phyloP scores from a whole-genome alignment of 2,888 invertebrate genomes.

The Gortyna flavago region DNA sequence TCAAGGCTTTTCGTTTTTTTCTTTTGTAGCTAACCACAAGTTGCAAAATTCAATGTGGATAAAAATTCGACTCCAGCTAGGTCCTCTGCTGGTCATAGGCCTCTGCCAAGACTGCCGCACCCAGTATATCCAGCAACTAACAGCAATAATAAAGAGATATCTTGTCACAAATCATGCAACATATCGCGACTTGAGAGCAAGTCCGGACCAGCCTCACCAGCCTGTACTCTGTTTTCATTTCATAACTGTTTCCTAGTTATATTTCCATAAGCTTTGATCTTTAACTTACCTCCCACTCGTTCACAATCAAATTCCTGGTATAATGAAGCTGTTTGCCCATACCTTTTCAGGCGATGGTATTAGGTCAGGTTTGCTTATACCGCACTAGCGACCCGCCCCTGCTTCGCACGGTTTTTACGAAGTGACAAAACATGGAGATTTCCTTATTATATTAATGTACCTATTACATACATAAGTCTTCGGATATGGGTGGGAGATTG shows the following conservation, averaged over 20 bases:
- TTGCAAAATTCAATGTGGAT: neutral
- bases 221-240: constrained; percentile 35
- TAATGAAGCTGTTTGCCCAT: constrained; percentile 42
- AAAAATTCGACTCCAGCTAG: neutral
- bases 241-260: constrained; percentile 50
- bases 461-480: neutral
- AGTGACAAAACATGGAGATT: neutral
- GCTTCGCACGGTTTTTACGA: neutral
- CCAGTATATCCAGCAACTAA: neutral
- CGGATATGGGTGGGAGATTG: neutral
- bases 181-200: neutral
- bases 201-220: neutral
- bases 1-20: neutral
- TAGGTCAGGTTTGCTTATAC: neutral
- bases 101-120: neutral
- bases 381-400: neutral
- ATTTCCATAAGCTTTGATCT: constrained; percentile 61
- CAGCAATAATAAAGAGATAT: neutral
- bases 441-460: neutral
- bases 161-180: constrained; percentile 25
- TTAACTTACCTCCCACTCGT: constrained; percentile 55
- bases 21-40: neutral
- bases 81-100: neutral
- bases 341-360: constrained; percentile 12
- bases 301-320: constrained; percentile 40